Base-by-base conservation (phyloP, 1,140 invertebrate genomes). In the Microvelia longipes region DNA sequence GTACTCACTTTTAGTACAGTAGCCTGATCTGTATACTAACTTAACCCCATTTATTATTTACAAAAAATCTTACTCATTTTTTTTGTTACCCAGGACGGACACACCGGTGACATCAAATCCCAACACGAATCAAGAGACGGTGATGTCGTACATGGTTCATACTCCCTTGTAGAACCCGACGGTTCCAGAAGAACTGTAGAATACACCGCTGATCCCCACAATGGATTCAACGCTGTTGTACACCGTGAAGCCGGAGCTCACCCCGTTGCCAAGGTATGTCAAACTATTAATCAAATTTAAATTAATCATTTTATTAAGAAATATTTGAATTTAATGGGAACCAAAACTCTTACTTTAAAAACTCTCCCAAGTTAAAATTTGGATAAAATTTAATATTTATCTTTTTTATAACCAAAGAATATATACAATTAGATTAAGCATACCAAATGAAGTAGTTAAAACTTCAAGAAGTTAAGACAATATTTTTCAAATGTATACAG, bases 61-160 rank as follows among this genome's bases (percentile, higher is more conserved):
- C n/a, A n/a, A n/a, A n/a, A n/a, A n/a, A n/a, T n/a, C 35, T 50
- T 50, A 50, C 19, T 50, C 19, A 19, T 50, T 11, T 19, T 50
- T 19, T 50, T 50, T 19, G 35, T 50, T 50, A 11, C 19, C 5
- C 79, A 80, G 60, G 83, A 84, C 71, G 77, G 79, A 28, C 78
- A 83, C 75, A 84, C 82, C 73, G 85, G 87, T 64, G 86, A 88
- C 77, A 82, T 82, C 68, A 87, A 89, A 76, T 83, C 83, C 73
- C 85, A 87, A 72, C 82, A 85, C 73, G 86, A 89, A 77, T 82
- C 81, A 61, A 82, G 87, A 62, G 81, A 86, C 70, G 87, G 87
- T 27, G 86, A 89, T 75, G 81, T 83, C 1, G 87, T 89, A 28
- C 79, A 80, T n/a, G 88, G 88, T 26, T 83, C 86, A 75, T 89